Percentiles rank a stretch among this genome's conserved stretches.
phyloP scores from a whole-genome alignment of 2,113 vertebrate species.

The Callopanchax toddi region DNA sequence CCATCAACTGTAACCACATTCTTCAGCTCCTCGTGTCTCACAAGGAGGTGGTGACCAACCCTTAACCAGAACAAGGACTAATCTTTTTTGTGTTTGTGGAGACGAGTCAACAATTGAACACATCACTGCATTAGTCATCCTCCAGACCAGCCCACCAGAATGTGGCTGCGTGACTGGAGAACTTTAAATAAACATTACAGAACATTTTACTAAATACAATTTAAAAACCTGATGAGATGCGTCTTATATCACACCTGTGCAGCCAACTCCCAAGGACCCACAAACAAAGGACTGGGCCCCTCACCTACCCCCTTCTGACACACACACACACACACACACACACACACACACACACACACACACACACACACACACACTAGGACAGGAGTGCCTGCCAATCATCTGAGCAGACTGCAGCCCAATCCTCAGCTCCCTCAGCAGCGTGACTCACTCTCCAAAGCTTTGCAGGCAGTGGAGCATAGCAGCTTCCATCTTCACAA shows the following conservation, averaged over 20 bases:
- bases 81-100: no score
- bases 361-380: neutral
- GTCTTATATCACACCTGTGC: conserved; percentile 32
- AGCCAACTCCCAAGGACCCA: conserved; percentile 24
- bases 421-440: conserved; percentile 36
- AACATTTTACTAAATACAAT: neutral
- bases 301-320: no score
- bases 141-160: neutral
- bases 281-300: conserved; percentile 1
- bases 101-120: no score
- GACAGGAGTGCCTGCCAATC: conserved; percentile 54
- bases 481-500: conserved; percentile 67
- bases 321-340: neutral
- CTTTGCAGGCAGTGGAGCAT: conserved; percentile 56
- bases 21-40: no score
- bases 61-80: no score
- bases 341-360: conserved; percentile 9
- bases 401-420: conserved; percentile 37
- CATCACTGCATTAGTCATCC: no score
- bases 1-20: no score
- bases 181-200: no score
- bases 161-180: neutral
- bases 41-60: no score
- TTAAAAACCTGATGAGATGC: conserved; percentile 35
- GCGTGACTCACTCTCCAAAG: conserved; percentile 54